These are phyloP conservation scores for Nannoperca australis DNA, from an alignment of 2,797 vertebrate genomes.

Conservation along the genomic window DNA sequence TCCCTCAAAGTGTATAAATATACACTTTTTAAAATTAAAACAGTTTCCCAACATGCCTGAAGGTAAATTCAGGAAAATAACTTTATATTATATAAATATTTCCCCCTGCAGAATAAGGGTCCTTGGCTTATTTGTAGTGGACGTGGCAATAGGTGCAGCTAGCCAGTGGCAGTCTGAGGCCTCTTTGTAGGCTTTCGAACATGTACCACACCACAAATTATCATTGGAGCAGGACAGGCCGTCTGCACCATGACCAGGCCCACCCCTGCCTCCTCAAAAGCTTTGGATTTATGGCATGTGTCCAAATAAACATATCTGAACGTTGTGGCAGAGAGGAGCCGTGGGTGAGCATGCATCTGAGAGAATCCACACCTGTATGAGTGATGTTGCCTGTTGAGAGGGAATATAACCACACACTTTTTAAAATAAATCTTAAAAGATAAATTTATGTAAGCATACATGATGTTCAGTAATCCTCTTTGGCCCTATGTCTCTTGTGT, in stretches of 20 bases:
- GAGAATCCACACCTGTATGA: slow-evolving; percentile 70
- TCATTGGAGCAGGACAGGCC: slow-evolving; percentile 88
- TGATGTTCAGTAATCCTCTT: slow-evolving; percentile 27
- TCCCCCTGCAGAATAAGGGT: slow-evolving; percentile 83
- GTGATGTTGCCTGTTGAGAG: slow-evolving; percentile 26
- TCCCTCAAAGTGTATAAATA: slow-evolving; percentile 47
- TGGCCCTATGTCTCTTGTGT: slow-evolving; percentile 18
- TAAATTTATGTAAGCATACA: slow-evolving; percentile 26
- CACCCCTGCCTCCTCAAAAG: slow-evolving; percentile 60
- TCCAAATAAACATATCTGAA: slow-evolving; percentile 89
- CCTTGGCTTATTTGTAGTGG: slow-evolving; percentile 87
- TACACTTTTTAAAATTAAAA: slow-evolving; percentile 56
- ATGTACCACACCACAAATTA: slow-evolving; percentile 95
- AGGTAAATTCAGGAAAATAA: slow-evolving; percentile 81
- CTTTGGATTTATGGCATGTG: slow-evolving; percentile 87
- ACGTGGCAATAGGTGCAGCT: slow-evolving; percentile 79
- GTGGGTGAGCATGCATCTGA: slow-evolving; percentile 69
- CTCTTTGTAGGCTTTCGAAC: slow-evolving; percentile 91
- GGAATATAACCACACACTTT: slow-evolving; percentile 44
- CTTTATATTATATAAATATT: slow-evolving; percentile 84
- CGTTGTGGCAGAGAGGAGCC: slow-evolving; percentile 73
- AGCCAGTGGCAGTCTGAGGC: slow-evolving; percentile 88
- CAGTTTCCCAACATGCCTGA: slow-evolving; percentile 54
- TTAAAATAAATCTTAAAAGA: slow-evolving; percentile 52
- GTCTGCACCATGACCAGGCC: slow-evolving; percentile 80